Base-by-base conservation (phyloP, 2,888 invertebrate genomes). In the Anthophora plumipes region DNA sequence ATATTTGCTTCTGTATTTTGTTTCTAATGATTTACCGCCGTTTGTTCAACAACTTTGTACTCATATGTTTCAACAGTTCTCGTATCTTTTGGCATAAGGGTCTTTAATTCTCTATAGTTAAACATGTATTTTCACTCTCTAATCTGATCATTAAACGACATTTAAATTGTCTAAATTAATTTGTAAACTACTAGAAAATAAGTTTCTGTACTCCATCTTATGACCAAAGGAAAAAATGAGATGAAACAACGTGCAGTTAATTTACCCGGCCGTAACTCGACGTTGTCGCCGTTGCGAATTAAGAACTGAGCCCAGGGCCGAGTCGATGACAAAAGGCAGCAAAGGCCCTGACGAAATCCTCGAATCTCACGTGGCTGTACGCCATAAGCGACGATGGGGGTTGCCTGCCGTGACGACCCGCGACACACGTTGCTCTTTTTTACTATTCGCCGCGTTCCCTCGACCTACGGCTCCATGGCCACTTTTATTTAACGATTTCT, bases 351-450 rank as follows among this genome's bases (percentile, higher is more conserved):
- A 82, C 85, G 88, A 89, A 84, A 88, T 88, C 88, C 89, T 84
- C 83, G 85, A 90, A 89, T 89, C 89, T 89, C 87, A 85, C 88
- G 86, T 84, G 88, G 84, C 84, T 83, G 85, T 85, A 72, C 82
- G 82, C 80, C 85, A 72, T 83, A 85, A 87, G 83, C 57, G 46
- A 55, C 75, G 86, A 75, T 72, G 78, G 81, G 77, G 86, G 87
- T 86, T 85, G 86, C 83, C 79, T 77, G 76, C 84, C 89, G 86
- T 86, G 89, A 83, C 88, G 88, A 88, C 87, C 88, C 80, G 64
- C 76, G 82, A 64, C 54, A 64, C 82, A 54, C 57, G 41, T 80
- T 77, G 73, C 75, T 82, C 85, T 83, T 88, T 74, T 88, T 87
- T 87, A 82, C 66, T 83, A 82, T 83, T 80, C 73, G 72, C 54